These are phyloP conservation scores for Rhincodon typus DNA, from an alignment of 2,797 vertebrate species.

Conservation along the genomic window DNA sequence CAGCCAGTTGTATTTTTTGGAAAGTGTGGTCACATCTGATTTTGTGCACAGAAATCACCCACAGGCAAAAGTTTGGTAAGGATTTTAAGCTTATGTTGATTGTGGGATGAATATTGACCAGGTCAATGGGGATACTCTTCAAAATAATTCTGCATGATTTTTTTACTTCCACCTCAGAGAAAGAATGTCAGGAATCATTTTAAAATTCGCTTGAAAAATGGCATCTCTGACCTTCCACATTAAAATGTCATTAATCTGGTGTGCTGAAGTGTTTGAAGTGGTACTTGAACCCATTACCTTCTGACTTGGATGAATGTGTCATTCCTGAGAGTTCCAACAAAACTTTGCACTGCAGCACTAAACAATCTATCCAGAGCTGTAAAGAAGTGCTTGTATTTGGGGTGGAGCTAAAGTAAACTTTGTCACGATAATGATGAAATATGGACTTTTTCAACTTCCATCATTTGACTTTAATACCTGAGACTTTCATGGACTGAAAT, in stretches of 20 bases:
- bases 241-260: not conserved
- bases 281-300: not conserved
- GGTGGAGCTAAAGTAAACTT: not conserved
- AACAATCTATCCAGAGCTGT: not conserved
- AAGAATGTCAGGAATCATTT: no score
- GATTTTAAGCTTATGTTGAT: not conserved
- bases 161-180: no score
- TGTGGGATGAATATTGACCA: not conserved
- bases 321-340: not conserved
- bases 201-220: not conserved
- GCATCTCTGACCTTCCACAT: not conserved
- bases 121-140: no score
- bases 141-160: no score
- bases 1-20: not conserved
- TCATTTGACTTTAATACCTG: no score
- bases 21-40: not conserved
- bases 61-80: not conserved
- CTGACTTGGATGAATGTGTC: not conserved
- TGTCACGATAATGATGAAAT: no score
- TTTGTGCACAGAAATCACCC: not conserved
- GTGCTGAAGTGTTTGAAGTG: not conserved
- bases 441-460: no score
- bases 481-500: no score
- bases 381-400: not conserved
- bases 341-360: not conserved